A percentile compares a stretch with the other conserved stretches of the same genome.
Conservation (phyloP, 2,888 invertebrate genomes). For the Rhorus exstirpatorius region DNA sequence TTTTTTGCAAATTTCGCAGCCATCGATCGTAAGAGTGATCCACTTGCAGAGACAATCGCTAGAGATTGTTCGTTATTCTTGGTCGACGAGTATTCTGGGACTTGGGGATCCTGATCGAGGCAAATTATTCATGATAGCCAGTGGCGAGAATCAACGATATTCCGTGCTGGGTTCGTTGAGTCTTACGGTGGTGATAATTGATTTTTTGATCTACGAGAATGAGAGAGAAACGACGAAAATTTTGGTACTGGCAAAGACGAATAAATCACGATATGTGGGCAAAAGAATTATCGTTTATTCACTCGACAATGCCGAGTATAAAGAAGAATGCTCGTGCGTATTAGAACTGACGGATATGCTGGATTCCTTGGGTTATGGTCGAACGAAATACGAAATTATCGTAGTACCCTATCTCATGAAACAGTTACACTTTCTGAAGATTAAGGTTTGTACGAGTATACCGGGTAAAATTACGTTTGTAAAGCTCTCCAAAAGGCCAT, state of each 20-base stretch:
- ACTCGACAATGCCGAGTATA: slow-evolving; percentile 55
- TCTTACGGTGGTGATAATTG: slow-evolving; percentile 59
- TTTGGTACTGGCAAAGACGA: slow-evolving; percentile 72
- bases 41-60: slow-evolving; percentile 74
- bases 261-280: slow-evolving; percentile 60
- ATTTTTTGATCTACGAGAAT: slow-evolving; percentile 77
- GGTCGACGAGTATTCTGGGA: slow-evolving; percentile 71
- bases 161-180: slow-evolving; percentile 44
- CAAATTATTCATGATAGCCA: slow-evolving; percentile 74
- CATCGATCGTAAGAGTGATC: slow-evolving; percentile 69
- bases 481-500: neutral
- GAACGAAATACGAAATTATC: slow-evolving; percentile 70
- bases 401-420: slow-evolving; percentile 77
- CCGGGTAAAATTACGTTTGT: neutral
- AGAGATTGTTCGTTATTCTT: slow-evolving; percentile 77
- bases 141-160: slow-evolving; percentile 34
- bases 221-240: slow-evolving; percentile 56
- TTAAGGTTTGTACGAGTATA: slow-evolving; percentile 69
- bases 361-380: slow-evolving; percentile 72
- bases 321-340: slow-evolving; percentile 41
- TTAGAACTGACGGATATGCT: slow-evolving; percentile 72
- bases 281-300: slow-evolving; percentile 74
- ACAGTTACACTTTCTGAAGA: slow-evolving; percentile 77
- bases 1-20: slow-evolving; percentile 40
- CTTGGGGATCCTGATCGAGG: slow-evolving; percentile 65